These are phyloP conservation scores for Drosophila limbata DNA, from an alignment of 2,888 invertebrate genomes.

Conservation along the genomic window DNA sequence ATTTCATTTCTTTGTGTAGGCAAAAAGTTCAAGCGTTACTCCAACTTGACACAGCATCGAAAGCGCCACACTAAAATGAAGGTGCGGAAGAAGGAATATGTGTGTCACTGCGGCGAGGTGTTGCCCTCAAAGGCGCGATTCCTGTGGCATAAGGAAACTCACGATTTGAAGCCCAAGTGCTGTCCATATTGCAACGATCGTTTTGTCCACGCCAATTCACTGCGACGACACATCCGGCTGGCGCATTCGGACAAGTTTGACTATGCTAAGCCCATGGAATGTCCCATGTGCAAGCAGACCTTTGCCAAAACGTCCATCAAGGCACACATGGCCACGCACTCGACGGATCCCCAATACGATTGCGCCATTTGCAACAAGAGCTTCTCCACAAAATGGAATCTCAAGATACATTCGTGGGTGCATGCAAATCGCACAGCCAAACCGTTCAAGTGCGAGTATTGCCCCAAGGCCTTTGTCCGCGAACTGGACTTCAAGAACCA, in stretches of 20 bases:
- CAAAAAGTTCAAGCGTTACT: conserved; percentile 93
- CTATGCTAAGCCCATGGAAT: conserved; percentile 89
- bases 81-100: conserved; percentile 90
- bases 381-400: conserved; percentile 96
- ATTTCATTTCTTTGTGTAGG: conserved; percentile 16
- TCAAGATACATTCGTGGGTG: conserved; percentile 95
- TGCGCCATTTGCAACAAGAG: conserved; percentile 94
- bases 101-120: conserved; percentile 92
- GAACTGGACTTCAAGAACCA: conserved; percentile 93
- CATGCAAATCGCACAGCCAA: conserved; percentile 93
- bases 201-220: conserved; percentile 93
- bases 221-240: conserved; percentile 93
- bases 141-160: conserved; percentile 94
- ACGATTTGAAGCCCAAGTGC: conserved; percentile 92
- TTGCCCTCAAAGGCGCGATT: conserved; percentile 94
- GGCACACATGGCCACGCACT: conserved; percentile 92
- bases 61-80: conserved; percentile 92
- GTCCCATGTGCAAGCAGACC: conserved; percentile 89
- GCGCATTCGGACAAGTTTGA: conserved; percentile 92
- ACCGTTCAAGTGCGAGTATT: conserved; percentile 93
- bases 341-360: conserved; percentile 90
- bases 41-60: conserved; percentile 93
- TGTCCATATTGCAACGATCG: conserved; percentile 94
- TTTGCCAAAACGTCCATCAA: conserved; percentile 92
- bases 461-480: conserved; percentile 93